These are phyloP conservation scores for Limulus polyphemus DNA, from an alignment of 2,888 invertebrate species.

Conservation along the genomic window DNA sequence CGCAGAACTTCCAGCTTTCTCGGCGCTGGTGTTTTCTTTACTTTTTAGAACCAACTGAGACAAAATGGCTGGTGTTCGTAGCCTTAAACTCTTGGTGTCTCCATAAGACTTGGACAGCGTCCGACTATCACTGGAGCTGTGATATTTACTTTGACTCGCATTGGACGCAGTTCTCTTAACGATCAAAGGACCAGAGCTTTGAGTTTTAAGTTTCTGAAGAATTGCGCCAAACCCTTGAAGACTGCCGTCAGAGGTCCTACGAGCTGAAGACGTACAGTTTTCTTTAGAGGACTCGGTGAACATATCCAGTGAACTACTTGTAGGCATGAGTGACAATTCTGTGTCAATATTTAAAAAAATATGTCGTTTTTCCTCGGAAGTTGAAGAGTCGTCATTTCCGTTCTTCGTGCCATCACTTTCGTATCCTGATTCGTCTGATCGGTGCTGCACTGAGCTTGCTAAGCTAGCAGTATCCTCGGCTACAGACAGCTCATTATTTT, in stretches of 20 bases:
- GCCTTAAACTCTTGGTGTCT: slow-evolving; percentile 6
- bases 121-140: too few relatives aligned
- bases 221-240: background rate
- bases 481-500: too few relatives aligned
- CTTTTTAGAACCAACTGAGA: slow-evolving; percentile 16
- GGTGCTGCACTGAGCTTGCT: slow-evolving; percentile 28
- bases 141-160: slow-evolving; percentile 3
- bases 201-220: background rate
- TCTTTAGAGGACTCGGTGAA: background rate
- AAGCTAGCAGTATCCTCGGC: slow-evolving; percentile 19
- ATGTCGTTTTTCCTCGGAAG: too few relatives aligned
- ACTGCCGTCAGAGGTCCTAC: background rate
- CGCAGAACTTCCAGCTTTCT: background rate
- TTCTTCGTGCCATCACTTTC: slow-evolving; percentile 55
- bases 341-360: too few relatives aligned
- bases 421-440: slow-evolving; percentile 70
- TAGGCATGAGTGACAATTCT: too few relatives aligned
- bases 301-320: too few relatives aligned
- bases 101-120: too few relatives aligned
- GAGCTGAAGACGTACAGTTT: background rate
- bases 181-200: slow-evolving; percentile 2
- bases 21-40: slow-evolving; percentile 7
- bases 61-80: slow-evolving; percentile 13
- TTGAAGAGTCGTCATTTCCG: slow-evolving; percentile 17
- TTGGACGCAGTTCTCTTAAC: slow-evolving; percentile 12